These are phyloP conservation scores for Aphelinus certus DNA, from an alignment of 1,140 invertebrate species.

Conservation along the genomic window DNA sequence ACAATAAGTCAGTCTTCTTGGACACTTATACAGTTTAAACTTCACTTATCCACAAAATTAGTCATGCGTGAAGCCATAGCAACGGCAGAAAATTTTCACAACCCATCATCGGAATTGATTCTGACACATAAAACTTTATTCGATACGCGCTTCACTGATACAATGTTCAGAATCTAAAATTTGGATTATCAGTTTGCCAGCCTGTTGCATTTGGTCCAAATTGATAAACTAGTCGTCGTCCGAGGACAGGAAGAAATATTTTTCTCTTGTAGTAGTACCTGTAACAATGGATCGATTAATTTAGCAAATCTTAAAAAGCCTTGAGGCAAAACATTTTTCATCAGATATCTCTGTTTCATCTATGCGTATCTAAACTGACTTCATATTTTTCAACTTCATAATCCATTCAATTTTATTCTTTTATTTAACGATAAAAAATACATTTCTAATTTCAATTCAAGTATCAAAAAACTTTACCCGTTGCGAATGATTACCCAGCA, in stretches of 20 bases:
- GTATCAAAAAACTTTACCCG: too few relatives aligned
- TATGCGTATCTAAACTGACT: background rate
- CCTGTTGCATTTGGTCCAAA: constrained; percentile 83
- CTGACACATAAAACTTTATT: constrained; percentile 31
- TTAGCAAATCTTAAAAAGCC: background rate
- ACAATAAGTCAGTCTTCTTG: constrained; percentile 34
- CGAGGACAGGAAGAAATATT: constrained; percentile 83
- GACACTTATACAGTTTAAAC: constrained; percentile 20
- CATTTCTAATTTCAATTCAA: too few relatives aligned
- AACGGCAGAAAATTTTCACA: constrained; percentile 14
- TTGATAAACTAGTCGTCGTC: constrained; percentile 85
- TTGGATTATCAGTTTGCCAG: constrained; percentile 77
- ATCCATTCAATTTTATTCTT: background rate
- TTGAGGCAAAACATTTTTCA: too few relatives aligned
- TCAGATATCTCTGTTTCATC: too few relatives aligned
- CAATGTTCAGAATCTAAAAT: constrained; percentile 64
- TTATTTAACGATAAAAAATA: background rate
- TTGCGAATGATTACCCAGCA: too few relatives aligned
- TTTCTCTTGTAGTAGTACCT: constrained; percentile 88
- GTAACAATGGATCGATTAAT: constrained; percentile 43
- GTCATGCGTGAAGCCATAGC: background rate
- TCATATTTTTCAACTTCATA: background rate
- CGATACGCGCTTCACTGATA: constrained; percentile 21
- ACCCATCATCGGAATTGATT: constrained; percentile 29
- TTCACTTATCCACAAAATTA: constrained; percentile 11